These are phyloP conservation scores for Heliconius ismenius DNA, from an alignment of 2,888 invertebrate species.

Conservation along the genomic window DNA sequence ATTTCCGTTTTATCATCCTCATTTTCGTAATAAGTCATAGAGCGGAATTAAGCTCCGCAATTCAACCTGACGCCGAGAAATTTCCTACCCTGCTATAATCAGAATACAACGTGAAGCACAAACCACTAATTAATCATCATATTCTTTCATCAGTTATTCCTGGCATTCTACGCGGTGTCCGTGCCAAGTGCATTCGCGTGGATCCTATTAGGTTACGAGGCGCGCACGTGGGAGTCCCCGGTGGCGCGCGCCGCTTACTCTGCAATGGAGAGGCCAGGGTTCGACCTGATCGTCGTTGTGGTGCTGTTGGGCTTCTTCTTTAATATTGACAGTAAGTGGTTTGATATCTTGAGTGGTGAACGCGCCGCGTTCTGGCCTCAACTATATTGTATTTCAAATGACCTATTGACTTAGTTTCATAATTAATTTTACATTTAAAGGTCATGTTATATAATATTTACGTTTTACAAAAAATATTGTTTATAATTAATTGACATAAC, in stretches of 20 bases:
- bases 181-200: slow-evolving; percentile 53
- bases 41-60: neutral
- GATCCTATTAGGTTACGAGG: slow-evolving; percentile 53
- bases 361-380: too few species aligned
- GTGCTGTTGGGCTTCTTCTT: slow-evolving; percentile 58
- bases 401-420: neutral
- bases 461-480: neutral
- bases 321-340: slow-evolving; percentile 56
- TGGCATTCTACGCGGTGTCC: slow-evolving; percentile 50
- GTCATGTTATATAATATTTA: neutral
- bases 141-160: slow-evolving; percentile 46
- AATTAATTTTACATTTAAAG: neutral
- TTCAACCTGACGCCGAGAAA: neutral
- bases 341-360: too few species aligned
- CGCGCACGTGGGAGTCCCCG: slow-evolving; percentile 47
- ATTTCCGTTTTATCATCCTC: too few species aligned
- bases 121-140: neutral
- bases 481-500: neutral
- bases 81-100: neutral
- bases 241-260: slow-evolving; percentile 52
- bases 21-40: neutral
- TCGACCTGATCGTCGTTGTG: slow-evolving; percentile 48
- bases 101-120: neutral
- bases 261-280: slow-evolving; percentile 57
- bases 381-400: neutral